Conservation (phyloP, 2,113 vertebrate genomes). For the Xerus inauris region DNA sequence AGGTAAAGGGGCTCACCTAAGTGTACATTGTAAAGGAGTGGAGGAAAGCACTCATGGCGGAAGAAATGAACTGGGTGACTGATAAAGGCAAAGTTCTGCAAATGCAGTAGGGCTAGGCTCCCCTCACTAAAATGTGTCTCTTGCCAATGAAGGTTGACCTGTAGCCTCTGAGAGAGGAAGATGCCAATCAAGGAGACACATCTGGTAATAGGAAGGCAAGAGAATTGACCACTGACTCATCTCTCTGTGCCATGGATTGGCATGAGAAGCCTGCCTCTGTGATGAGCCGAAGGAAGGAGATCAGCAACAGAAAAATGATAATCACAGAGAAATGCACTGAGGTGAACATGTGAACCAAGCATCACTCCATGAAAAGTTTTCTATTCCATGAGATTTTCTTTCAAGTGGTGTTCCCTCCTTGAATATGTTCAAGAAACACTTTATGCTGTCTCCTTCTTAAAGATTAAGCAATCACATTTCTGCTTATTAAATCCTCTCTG, state of each 20-base stretch:
- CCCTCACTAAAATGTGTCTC: accelerated
- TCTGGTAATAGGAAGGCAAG: background rate
- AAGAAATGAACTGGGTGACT: background rate
- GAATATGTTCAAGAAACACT: background rate
- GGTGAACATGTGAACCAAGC: background rate
- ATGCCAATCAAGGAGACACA: no score
- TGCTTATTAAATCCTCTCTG: background rate
- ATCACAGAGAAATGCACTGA: background rate
- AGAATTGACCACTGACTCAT: background rate
- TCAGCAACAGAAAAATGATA: background rate
- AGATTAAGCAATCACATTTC: background rate
- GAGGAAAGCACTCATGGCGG: background rate
- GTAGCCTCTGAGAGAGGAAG: background rate
- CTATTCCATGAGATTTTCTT: background rate
- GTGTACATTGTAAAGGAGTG: background rate
- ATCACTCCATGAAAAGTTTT: background rate
- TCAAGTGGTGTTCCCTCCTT: background rate
- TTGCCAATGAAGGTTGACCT: background rate
- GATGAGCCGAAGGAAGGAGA: background rate
- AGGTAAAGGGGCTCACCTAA: accelerated
- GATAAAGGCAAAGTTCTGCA: background rate
- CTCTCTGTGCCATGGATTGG: background rate
- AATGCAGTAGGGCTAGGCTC: background rate
- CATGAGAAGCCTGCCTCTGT: background rate
- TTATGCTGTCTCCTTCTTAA: background rate